Base-by-base conservation (phyloP, 2,797 vertebrate genomes). In the Delichon dasypus region DNA sequence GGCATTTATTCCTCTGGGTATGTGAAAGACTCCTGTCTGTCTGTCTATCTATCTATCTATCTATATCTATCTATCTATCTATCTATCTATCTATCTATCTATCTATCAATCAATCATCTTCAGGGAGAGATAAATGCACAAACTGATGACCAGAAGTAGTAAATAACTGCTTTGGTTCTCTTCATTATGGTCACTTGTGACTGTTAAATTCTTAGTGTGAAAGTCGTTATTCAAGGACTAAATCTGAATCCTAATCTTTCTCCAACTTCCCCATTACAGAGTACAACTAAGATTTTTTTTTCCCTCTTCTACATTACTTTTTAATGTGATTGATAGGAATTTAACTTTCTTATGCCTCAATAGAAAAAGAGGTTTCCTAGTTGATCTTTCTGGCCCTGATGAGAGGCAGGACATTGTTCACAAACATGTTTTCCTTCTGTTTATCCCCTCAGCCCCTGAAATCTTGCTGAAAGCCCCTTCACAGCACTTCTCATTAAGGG, bases 401-500 rank as follows among this genome's bases (percentile, higher is more conserved):
- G 79, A 67, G 47, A 38, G 67, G 45, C 44, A 44, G 65, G 57
- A 34, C 13, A 19, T 55, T 66, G 64, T 36, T 58, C 25, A 44
- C 27, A 47, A 16, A 45, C 2, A 2, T 15, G 3, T 36, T 32
- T 19, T 3, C 9, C 7, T 3, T 7, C 7, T 16, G 34, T 45
- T 89, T 34, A 7, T 76, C 65, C 30, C 32, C 55, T 84, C 50
- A 58, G 8, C 38, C 36, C n/a, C 40, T 68, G 84, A 53, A 79
- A 74, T 74, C 17, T 6, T 29, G 26, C 19, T 38, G 55, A 51
- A 86, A 66, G 16, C 34, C 64, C 62, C 50, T 78, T 75, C 25
- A 45, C 13, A 42, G 42, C 36, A 9, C 18, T 72, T 30, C 60
- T n/a, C 2, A 0, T 1, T 1, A n/a, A 38, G 54, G 34, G 8